A percentile compares a stretch with the other conserved stretches of the same genome.
Conservation (phyloP, 2,113 vertebrate genomes). For the Poeciliopsis prolifica region DNA sequence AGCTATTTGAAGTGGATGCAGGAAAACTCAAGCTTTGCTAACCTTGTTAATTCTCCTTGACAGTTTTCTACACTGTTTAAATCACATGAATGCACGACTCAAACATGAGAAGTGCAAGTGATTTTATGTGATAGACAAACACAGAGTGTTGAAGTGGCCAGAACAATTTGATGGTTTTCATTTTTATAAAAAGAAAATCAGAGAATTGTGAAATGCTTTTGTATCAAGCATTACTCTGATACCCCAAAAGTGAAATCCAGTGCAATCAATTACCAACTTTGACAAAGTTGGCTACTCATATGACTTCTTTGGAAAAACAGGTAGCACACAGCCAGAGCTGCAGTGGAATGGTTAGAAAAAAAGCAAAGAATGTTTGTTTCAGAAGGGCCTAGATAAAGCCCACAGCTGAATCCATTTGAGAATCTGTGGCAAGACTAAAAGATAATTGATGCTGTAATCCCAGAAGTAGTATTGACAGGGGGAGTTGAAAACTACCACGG, state of each 20-base stretch:
- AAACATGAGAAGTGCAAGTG: not conserved
- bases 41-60: not conserved
- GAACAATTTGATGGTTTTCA: not conserved
- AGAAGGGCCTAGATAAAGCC: not conserved
- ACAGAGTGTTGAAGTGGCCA: not conserved
- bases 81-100: not conserved
- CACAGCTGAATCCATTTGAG: not conserved
- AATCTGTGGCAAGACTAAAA: not conserved
- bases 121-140: not conserved
- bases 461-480: too few relatives aligned
- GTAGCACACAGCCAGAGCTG: too few relatives aligned
- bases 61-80: not conserved
- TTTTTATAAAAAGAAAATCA: not conserved
- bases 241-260: not conserved
- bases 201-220: not conserved
- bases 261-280: not conserved
- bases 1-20: conserved; percentile 4
- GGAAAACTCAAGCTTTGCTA: not conserved
- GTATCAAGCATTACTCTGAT: not conserved
- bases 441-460: too few relatives aligned
- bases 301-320: too few relatives aligned
- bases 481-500: not conserved
- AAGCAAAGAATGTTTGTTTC: not conserved
- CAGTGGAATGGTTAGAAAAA: too few relatives aligned
- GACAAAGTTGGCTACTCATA: too few relatives aligned